Evolutionary conservation across 2,113 vertebrate genomes (phyloP).

Genomic region (Erythrocebus patas): DNA sequence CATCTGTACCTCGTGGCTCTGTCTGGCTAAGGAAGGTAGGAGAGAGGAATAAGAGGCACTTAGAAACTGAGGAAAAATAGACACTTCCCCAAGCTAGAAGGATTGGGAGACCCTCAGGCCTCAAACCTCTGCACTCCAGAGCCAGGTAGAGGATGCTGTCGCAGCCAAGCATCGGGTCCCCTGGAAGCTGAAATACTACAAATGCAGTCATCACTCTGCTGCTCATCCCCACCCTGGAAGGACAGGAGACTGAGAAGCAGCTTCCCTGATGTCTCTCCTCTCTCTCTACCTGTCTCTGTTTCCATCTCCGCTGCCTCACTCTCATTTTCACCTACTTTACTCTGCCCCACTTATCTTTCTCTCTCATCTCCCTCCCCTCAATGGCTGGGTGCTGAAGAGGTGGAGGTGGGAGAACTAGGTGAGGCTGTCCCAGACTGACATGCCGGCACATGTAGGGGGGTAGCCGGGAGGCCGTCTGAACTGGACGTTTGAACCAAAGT

Average conservation of each 20-base stretch:
- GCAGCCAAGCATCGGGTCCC: background rate
- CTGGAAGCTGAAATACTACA: background rate
- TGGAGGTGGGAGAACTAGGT: background rate
- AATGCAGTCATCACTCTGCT: background rate
- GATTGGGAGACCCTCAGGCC: background rate
- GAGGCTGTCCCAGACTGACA: background rate
- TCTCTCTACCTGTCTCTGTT: background rate
- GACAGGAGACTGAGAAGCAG: background rate
- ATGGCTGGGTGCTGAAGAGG: background rate
- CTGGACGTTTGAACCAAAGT: slow-evolving; percentile 64
- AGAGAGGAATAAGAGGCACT: background rate
- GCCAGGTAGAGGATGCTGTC: background rate
- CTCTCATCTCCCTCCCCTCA: background rate
- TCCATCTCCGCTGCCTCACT: background rate
- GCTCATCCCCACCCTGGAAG: background rate
- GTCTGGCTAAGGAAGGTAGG: background rate
- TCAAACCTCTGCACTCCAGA: background rate
- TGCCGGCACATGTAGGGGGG: background rate
- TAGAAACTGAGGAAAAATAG: background rate
- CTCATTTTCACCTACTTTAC: background rate
- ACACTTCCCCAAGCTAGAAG: background rate
- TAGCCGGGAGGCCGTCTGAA: slow-evolving; percentile 44
- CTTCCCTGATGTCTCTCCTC: background rate
- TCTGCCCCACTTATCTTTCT: background rate
- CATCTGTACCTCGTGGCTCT: background rate